Conservation (phyloP, 2,888 invertebrate species). For the Yponomeuta cagnagella region DNA sequence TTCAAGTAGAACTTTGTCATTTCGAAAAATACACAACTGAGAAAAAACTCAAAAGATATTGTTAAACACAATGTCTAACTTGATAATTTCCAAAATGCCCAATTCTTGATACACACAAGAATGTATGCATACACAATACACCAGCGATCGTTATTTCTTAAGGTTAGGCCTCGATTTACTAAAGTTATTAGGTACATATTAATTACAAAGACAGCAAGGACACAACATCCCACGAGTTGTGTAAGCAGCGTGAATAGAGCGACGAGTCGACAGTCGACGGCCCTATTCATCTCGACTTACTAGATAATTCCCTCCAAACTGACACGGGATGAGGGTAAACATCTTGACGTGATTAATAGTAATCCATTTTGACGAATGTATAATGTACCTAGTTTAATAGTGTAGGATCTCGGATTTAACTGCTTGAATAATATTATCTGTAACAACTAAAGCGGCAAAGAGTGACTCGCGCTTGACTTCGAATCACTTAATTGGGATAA, state of each 20-base stretch:
- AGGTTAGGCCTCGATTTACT: neutral
- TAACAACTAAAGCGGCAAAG: neutral
- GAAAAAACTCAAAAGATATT: too few relatives aligned
- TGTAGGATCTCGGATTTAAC: constrained; percentile 48
- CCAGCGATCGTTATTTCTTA: too few relatives aligned
- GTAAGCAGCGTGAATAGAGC: neutral
- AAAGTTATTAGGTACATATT: neutral
- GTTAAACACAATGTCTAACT: too few relatives aligned
- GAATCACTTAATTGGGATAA: constrained; percentile 7
- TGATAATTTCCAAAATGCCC: too few relatives aligned
- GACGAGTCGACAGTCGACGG: constrained; percentile 12
- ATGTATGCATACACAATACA: too few relatives aligned
- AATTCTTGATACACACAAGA: too few relatives aligned
- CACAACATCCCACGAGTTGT: neutral
- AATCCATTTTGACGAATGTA: constrained; percentile 44
- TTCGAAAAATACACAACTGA: too few relatives aligned
- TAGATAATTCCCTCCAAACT: constrained; percentile 61
- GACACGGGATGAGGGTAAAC: constrained; percentile 69
- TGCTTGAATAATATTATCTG: constrained; percentile 44
- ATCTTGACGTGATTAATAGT: constrained; percentile 71
- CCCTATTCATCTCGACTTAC: constrained; percentile 57
- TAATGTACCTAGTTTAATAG: constrained; percentile 53
- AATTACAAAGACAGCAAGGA: neutral
- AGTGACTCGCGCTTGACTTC: neutral
- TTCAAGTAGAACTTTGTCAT: too few relatives aligned